phyloP scores from a whole-genome alignment of 2,888 invertebrate species.

The Furcula furcula region DNA sequence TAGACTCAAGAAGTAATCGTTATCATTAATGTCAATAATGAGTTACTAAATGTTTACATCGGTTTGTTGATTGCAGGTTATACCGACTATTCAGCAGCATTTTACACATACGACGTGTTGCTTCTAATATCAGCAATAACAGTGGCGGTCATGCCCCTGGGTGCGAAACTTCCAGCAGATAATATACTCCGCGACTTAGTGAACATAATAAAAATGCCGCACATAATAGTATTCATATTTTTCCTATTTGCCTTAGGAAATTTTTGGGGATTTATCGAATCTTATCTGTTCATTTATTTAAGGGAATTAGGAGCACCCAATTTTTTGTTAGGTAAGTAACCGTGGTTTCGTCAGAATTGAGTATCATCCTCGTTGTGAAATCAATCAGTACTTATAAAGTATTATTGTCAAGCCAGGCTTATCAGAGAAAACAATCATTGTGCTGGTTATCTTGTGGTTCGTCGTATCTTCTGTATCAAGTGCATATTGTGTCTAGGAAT shows the following conservation, averaged over 20 bases:
- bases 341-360: background rate
- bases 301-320: constrained; percentile 92
- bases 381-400: background rate
- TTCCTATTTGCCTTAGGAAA: constrained; percentile 92
- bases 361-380: background rate
- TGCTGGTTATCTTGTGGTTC: constrained; percentile 11
- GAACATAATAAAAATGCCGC: constrained; percentile 88
- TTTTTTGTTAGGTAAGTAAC: constrained; percentile 86
- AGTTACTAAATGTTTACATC: constrained; percentile 52
- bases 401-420: constrained; percentile 4
- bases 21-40: constrained; percentile 69
- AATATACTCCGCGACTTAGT: constrained; percentile 88
- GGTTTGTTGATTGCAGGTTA: constrained; percentile 82
- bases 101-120: constrained; percentile 89
- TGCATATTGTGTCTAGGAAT: constrained; percentile 79
- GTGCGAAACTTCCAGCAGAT: constrained; percentile 89
- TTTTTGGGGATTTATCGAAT: constrained; percentile 95
- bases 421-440: constrained; percentile 13
- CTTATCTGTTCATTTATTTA: constrained; percentile 92
- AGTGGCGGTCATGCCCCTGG: constrained; percentile 89
- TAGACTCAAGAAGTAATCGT: constrained; percentile 51
- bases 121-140: constrained; percentile 87
- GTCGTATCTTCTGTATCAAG: constrained; percentile 18
- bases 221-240: constrained; percentile 90
- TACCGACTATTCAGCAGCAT: constrained; percentile 94